A percentile compares a stretch with the other conserved stretches of the same genome.
Conservation (phyloP, 2,113 vertebrate species). For the Ptilonorhynchus violaceus region DNA sequence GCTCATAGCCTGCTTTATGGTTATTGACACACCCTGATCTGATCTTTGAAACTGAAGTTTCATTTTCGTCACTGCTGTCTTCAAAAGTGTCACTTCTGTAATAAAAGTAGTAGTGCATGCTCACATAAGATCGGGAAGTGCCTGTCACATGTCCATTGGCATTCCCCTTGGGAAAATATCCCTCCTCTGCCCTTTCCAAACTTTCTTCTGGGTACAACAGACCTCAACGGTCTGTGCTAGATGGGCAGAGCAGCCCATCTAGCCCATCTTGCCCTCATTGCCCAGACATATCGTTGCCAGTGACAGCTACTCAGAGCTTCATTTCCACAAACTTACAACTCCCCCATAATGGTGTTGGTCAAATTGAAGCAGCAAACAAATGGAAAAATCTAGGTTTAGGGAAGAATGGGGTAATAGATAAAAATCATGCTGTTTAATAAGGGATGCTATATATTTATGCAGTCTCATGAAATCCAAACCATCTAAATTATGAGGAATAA, state of each 20-base stretch:
- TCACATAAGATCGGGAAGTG: not conserved
- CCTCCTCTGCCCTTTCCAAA: not conserved
- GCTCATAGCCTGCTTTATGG: not conserved
- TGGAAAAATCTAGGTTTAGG: not conserved
- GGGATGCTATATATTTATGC: not conserved
- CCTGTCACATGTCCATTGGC: not conserved
- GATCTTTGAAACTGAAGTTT: not conserved
- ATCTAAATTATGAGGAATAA: not conserved
- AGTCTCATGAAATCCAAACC: not conserved
- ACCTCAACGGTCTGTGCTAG: not conserved
- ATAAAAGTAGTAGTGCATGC: not conserved
- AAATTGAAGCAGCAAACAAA: not conserved
- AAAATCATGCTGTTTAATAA: not conserved
- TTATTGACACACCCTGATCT: not conserved
- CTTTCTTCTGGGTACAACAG: not conserved
- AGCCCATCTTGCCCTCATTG: not conserved
- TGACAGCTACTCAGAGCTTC: not conserved
- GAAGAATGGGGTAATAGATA: not conserved
- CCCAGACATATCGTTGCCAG: not conserved
- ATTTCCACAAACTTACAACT: not conserved
- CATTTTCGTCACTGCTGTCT: not conserved
- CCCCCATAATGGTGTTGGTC: fast-evolving
- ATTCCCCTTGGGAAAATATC: not conserved
- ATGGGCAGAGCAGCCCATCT: not conserved
- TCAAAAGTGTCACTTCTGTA: not conserved